Evolutionary conservation across 2,797 vertebrate genomes (phyloP), one percentile per base, ranked within the genome.

Genomic region (Acanthornis magna): DNA sequence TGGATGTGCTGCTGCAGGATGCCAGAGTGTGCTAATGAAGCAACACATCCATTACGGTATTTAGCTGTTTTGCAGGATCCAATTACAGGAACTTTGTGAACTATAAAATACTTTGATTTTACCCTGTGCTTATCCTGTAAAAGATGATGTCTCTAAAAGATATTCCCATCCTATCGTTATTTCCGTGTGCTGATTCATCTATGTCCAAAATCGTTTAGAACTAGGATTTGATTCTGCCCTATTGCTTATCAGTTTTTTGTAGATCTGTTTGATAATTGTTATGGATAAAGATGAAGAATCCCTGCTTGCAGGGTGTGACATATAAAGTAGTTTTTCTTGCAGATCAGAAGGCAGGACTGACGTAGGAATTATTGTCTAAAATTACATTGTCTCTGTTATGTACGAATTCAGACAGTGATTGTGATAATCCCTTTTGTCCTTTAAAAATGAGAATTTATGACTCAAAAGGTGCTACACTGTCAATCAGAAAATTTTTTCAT

Each of bases 371-470:
- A 68, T 22, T 81, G 57, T 85, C 48, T 96, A 53, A 91, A 94
- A 95, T 91, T 57, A 32, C 50, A 61, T 83, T 73, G 80, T 86
- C 70, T 89, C 87, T 93, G 26, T 58, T 85, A 51, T 19, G 57
- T 65, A 89, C 81, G 42, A 82, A 80, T 93, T 94, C 86, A 95
- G 88, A 57, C 32, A 51, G 27, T 54, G 65, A 67, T 82, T 58
- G 50, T 74, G 60, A 67, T 94, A 77, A 75, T 91, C 53, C 74
- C 57, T 91, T 91, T 91, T 68, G 57, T 92, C 83, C 93, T 82
- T 86, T 83, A 70, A 91, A 96, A 91, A 91, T 92, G 45, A 73
- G 78, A 92, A 85, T 95, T 92, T 89, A 47, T 95, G 66, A 67
- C 45, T 91, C 74, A 87, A 89, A 91, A 93, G 55, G n/a, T 79